phyloP scores from a whole-genome alignment of 2,888 invertebrate genomes.

The Lithophane socia region DNA sequence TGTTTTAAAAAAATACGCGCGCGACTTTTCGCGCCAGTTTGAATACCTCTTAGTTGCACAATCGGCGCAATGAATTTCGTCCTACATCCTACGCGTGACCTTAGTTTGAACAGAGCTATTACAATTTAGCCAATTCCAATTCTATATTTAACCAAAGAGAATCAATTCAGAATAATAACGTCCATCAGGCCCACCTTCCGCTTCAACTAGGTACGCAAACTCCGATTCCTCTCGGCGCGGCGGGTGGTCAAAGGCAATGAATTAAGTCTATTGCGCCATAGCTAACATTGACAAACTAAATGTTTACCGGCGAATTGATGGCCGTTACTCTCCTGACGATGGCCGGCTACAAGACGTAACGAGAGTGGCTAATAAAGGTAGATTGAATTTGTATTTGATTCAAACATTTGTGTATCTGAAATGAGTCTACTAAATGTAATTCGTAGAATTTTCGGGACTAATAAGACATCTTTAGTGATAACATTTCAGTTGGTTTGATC shows the following conservation, averaged over 20 bases:
- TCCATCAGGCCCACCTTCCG: not conserved
- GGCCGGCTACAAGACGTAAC: not conserved
- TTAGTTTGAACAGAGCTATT: not conserved
- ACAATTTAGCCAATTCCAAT: too few relatives aligned
- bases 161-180: not conserved
- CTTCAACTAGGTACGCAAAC: not conserved
- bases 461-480: not conserved
- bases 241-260: conserved; percentile 26
- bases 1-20: not conserved
- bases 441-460: not conserved
- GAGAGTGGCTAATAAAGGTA: too few relatives aligned
- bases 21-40: not conserved
- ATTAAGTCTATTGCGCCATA: conserved; percentile 29
- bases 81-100: not conserved
- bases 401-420: not conserved
- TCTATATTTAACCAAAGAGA: not conserved
- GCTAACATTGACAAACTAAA: conserved; percentile 41
- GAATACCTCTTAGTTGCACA: not conserved
- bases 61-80: not conserved
- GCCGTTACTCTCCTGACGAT: not conserved
- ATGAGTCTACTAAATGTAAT: not conserved
- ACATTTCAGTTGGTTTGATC: not conserved
- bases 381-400: conserved; percentile 9
- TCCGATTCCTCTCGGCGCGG: not conserved
- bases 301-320: conserved; percentile 18